Evolutionary conservation across 2,113 vertebrate genomes (phyloP).

Genomic region (Globicephala melas): DNA sequence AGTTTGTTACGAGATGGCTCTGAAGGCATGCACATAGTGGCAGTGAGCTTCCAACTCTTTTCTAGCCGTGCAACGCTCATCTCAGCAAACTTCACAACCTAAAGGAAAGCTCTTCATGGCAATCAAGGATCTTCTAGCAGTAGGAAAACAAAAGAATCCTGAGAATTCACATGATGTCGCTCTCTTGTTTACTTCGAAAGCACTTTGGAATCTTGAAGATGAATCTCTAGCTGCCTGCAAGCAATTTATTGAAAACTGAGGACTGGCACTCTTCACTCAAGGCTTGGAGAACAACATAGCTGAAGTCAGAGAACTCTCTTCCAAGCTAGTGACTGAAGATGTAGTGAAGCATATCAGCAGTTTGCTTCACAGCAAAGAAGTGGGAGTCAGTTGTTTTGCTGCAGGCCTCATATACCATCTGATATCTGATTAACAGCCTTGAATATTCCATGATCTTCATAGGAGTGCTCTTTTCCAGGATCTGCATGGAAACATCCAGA

Average conservation of each 20-base stretch:
- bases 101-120: constrained; percentile 87
- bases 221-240: constrained; percentile 89
- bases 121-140: constrained; percentile 90
- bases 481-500: constrained; percentile 87
- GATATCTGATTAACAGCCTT: constrained; percentile 84
- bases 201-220: constrained; percentile 92
- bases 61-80: constrained; percentile 88
- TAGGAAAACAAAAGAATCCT: constrained; percentile 87
- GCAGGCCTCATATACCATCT: constrained; percentile 91
- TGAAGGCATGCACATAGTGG: constrained; percentile 93
- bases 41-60: constrained; percentile 91
- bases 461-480: constrained; percentile 85
- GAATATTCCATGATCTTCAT: constrained; percentile 81
- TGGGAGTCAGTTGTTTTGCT: constrained; percentile 92
- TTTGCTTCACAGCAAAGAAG: constrained; percentile 87
- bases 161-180: constrained; percentile 88
- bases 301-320: constrained; percentile 87
- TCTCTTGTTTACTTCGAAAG: constrained; percentile 90
- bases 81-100: constrained; percentile 87
- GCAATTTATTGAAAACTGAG: constrained; percentile 91
- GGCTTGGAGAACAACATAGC: constrained; percentile 92
- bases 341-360: constrained; percentile 85
- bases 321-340: constrained; percentile 85
- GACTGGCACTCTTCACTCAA: constrained; percentile 87
- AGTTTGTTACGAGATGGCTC: constrained; percentile 91